Evolutionary conservation across 2,888 invertebrate species (phyloP), one percentile per base, ranked within the genome.

Genomic region (Urechis unicinctus): DNA sequence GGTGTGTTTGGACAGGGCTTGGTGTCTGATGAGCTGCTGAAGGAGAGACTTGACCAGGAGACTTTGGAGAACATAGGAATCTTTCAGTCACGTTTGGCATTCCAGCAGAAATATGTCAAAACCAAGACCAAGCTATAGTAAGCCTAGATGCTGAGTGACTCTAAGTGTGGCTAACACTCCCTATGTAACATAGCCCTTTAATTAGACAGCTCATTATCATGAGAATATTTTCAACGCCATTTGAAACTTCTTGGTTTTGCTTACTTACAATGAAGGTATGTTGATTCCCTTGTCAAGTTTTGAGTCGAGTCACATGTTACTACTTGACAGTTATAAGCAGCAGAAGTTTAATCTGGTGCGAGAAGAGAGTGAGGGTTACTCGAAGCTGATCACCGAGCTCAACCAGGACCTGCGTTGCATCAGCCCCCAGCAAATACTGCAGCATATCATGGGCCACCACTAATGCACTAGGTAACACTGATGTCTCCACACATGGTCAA

Each of bases 321-420:
- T 36, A 13, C 6, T 13, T 36, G 85, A 60, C 79, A 97, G 97
- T 79, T 99, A 97, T 79, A 99, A 98, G 78, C 98, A 99, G 79
- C 87, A 95, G 69, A 97, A 99, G 74, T 99, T 96, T 79, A 99
- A 99, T 82, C 83, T 99, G 69, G 89, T 97, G 74, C 85, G 98
- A 53, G 98, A 99, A 81, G 98, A 99, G 81, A 94, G 91, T 80
- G 98, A 99, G 82, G 98, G 98, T 4, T 99, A 94, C 81, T 89
- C 97, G 1, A 99, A 99, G 79, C 82, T 97, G 47, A 86, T 95
- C 56, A 88, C 91, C 22, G 96, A 96, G 82, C 81, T 98, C 58
- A 91, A 91, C 82, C 91, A 91, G 78, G 88, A 89, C 69, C 66
- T 65, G 22, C 67, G 64, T 29, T 62, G 61, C 42, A 58, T 66